Evolutionary conservation across 2,113 vertebrate species (phyloP), one percentile per base, ranked within the genome.

Genomic region (Lagopus leucura): DNA sequence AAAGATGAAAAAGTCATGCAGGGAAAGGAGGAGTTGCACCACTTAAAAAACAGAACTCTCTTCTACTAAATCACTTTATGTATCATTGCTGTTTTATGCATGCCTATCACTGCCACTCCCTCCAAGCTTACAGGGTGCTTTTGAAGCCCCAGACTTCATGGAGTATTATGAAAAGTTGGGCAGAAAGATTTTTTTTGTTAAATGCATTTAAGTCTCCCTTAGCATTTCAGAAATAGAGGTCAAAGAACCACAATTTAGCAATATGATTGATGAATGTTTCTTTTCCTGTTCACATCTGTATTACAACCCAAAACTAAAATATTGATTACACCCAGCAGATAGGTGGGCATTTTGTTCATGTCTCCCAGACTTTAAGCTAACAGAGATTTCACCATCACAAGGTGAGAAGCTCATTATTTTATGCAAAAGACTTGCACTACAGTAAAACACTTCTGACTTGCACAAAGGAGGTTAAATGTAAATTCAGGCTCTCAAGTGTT

Each of bases 371-470:
- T 89, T 92, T 40, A 92, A 77, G 72, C 52, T 75, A 89, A 91
- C 58, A 40, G 15, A 87, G 76, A 82, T 79, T 91, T 80, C 50
- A 60, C 38, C 78, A 60, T 60, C 72, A 65, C 40, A 60, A 38
- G 85, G 71, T 71, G 57, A 67, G 67, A 91, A 90, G 71, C 93
- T 55, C 89, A 92, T 89, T 85, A 60, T 50, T 89, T 91, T 43
- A 88, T 82, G 75, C 20, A 76, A 82, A 85, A 96, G 73, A 90
- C 65, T n/a, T 55, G 71, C 34, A 40, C 45, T 74, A 79, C 30
- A 40, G 75, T 67, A 67, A 88, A 91, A 82, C 30, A 38, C 38
- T 86, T 93, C 16, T 91, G 89, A 92, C 45, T 94, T 78, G 77
- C 13, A 48, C 4, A 0, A 38, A 82, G 65, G 78, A 93, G 65